Conservation (phyloP, 2,797 vertebrate genomes). For the Synanceia verrucosa region DNA sequence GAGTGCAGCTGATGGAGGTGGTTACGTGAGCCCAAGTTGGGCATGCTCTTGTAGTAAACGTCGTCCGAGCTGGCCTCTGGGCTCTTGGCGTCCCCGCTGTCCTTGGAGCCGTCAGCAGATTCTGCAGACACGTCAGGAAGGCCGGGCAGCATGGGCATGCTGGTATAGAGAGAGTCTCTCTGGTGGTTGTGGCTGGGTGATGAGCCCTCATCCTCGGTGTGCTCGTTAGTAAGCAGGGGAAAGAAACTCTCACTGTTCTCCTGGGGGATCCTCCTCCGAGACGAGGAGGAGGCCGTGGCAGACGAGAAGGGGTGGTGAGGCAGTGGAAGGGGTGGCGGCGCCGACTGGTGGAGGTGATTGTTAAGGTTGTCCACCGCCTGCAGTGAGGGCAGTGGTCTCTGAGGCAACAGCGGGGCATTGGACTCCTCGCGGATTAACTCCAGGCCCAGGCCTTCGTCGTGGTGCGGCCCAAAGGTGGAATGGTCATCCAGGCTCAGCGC, state of each 20-base stretch:
- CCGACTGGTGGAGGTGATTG: constrained; percentile 84
- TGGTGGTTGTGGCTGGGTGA: constrained; percentile 82
- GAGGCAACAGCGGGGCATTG: constrained; percentile 90
- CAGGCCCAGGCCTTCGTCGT: constrained; percentile 91
- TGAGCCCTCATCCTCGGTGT: constrained; percentile 89
- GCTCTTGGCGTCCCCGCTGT: constrained; percentile 81
- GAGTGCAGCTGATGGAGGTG: constrained; percentile 95
- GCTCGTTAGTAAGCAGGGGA: constrained; percentile 93
- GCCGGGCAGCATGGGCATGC: constrained; percentile 92
- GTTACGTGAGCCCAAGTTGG: constrained; percentile 94
- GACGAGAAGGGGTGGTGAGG: constrained; percentile 81
- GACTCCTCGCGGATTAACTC: constrained; percentile 96
- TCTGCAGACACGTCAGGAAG: constrained; percentile 74
- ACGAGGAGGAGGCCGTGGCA: constrained; percentile 79
- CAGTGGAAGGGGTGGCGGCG: constrained; percentile 79
- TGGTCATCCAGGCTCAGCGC: constrained; percentile 77
- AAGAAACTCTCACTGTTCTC: constrained; percentile 98
- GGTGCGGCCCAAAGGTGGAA: constrained; percentile 86
- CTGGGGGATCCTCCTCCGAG: constrained; percentile 90
- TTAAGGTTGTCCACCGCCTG: constrained; percentile 83
- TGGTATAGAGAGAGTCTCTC: constrained; percentile 96
- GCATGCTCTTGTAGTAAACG: constrained; percentile 99
- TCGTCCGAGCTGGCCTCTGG: constrained; percentile 86
- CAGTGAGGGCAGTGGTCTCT: constrained; percentile 78
- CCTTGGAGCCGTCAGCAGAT: constrained; percentile 59